Evolutionary conservation across 2,113 vertebrate genomes (phyloP).

Genomic region (Conger conger): DNA sequence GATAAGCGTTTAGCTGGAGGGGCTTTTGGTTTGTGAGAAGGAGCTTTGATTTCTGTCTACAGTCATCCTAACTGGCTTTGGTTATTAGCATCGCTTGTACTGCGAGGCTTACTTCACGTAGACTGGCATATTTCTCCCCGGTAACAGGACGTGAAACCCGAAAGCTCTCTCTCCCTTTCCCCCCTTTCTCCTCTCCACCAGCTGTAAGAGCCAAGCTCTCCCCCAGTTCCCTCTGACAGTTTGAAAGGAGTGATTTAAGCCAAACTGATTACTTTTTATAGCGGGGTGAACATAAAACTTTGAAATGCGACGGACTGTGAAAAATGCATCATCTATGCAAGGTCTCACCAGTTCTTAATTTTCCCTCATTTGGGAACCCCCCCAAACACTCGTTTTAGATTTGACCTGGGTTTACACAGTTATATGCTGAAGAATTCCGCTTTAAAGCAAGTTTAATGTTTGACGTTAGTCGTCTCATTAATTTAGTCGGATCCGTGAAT

Average conservation of each 20-base stretch:
- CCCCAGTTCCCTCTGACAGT: slow-evolving; percentile 33
- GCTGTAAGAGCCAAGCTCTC: slow-evolving; percentile 20
- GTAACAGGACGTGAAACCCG: neutral
- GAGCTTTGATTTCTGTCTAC: neutral
- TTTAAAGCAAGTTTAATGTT: neutral
- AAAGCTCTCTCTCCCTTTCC: neutral
- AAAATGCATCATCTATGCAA: slow-evolving; percentile 34
- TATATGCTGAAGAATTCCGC: neutral
- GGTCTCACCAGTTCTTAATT: slow-evolving; percentile 40
- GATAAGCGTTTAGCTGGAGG: neutral
- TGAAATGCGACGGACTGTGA: slow-evolving; percentile 33
- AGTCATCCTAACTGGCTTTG: neutral
- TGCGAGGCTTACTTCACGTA: neutral
- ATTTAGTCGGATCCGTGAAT: neutral
- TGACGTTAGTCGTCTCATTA: neutral
- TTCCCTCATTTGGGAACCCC: slow-evolving; percentile 28
- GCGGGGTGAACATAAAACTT: slow-evolving; percentile 36
- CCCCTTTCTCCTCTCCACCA: neutral
- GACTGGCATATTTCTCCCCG: neutral
- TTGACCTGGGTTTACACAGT: slow-evolving; percentile 17
- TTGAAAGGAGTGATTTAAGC: slow-evolving; percentile 41
- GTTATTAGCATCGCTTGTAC: neutral
- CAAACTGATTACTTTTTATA: slow-evolving; percentile 42
- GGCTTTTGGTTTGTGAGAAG: neutral
- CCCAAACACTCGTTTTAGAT: neutral